Conservation (phyloP, 2,113 vertebrate genomes). For the Carlito syrichta region DNA sequence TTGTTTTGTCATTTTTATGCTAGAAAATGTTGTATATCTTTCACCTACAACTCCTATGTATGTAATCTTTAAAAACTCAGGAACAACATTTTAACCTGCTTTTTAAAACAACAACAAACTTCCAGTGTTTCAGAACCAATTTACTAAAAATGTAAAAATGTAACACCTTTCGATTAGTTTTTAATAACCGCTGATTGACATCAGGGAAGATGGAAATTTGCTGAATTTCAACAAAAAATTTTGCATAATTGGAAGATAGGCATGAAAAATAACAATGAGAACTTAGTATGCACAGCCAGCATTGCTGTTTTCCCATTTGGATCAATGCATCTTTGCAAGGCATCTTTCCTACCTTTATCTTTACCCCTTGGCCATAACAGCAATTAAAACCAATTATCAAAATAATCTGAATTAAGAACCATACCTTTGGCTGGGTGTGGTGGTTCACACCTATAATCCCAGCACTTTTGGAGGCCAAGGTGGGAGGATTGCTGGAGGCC, state of each 20-base stretch:
- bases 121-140: slow-evolving; percentile 54
- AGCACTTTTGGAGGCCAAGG: too few relatives aligned
- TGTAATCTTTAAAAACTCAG: slow-evolving; percentile 54
- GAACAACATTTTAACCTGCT: slow-evolving; percentile 46
- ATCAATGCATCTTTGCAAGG: neutral
- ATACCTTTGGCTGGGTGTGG: too few relatives aligned
- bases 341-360: neutral
- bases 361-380: neutral
- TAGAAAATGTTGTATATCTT: neutral
- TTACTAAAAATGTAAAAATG: slow-evolving; percentile 71
- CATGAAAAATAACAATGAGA: slow-evolving; percentile 39
- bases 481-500: too few relatives aligned
- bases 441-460: too few relatives aligned
- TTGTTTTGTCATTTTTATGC: slow-evolving; percentile 24
- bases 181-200: slow-evolving; percentile 68
- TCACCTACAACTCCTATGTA: neutral
- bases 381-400: slow-evolving; percentile 64
- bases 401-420: slow-evolving; percentile 61
- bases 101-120: neutral
- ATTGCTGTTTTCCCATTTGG: slow-evolving; percentile 12
- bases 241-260: slow-evolving; percentile 67
- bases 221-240: slow-evolving; percentile 72
- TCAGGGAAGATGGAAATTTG: slow-evolving; percentile 60
- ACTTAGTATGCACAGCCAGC: slow-evolving; percentile 46
- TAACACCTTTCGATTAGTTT: slow-evolving; percentile 74